Percentiles rank a stretch among this genome's conserved stretches.
Conservation (phyloP, 1,140 invertebrate genomes). For the Drosophila subobscura region DNA sequence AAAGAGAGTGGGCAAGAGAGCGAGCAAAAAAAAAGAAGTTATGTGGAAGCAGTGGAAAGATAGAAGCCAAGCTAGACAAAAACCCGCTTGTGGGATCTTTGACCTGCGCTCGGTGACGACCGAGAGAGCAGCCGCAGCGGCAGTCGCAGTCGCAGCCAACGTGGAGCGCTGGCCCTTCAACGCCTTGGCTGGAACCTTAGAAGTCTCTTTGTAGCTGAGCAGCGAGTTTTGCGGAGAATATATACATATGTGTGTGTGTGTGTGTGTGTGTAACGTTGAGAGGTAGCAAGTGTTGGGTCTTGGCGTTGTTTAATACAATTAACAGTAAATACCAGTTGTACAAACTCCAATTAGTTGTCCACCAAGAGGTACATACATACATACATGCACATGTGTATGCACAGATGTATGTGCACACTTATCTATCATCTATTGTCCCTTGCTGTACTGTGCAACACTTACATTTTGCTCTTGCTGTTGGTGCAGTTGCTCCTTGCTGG, state of each 20-base stretch:
- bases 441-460: slow-evolving; percentile 34
- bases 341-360: slow-evolving; percentile 62
- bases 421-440: too few species aligned
- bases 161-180: slow-evolving; percentile 62
- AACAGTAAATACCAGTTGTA: slow-evolving; percentile 79
- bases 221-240: background rate
- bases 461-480: slow-evolving; percentile 36
- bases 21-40: slow-evolving; percentile 18
- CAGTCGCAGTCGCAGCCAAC: slow-evolving; percentile 44
- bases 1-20: slow-evolving; percentile 28
- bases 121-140: slow-evolving; percentile 45
- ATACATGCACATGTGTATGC: slow-evolving; percentile 5
- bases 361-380: slow-evolving; percentile 6
- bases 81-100: slow-evolving; percentile 81
- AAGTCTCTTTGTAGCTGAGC: background rate
- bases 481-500: slow-evolving; percentile 6
- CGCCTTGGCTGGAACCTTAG: slow-evolving; percentile 44
- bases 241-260: background rate
- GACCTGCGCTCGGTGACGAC: slow-evolving; percentile 78
- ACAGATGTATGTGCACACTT: background rate
- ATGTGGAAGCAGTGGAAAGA: slow-evolving; percentile 54
- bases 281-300: slow-evolving; percentile 66
- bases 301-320: slow-evolving; percentile 68
- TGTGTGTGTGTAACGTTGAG: slow-evolving; percentile 30
- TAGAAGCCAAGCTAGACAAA: slow-evolving; percentile 71